Base-by-base conservation (phyloP, 2,113 vertebrate genomes). In the Gallinago jamesoni region DNA sequence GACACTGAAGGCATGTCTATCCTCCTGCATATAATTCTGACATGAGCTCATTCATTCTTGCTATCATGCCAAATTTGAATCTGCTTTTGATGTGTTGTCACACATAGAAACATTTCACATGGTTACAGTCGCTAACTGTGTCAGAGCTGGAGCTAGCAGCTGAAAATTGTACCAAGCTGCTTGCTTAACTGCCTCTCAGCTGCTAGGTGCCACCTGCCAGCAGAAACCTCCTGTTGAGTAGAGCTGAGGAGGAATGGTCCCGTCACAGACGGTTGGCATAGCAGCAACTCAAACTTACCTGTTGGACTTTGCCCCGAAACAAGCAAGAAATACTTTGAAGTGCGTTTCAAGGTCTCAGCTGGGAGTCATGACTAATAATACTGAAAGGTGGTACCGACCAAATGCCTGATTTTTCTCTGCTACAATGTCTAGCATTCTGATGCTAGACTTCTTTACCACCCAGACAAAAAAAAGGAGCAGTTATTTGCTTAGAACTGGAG, bases 381-480 rank as follows among this genome's bases (percentile, higher is more conserved):
- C 33, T 47, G 60, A 70, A 81, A 87, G 55, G 43, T 28, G 22
- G 31, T n/a, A 52, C 35, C 17, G 16, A 93, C 24, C 4, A 85
- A 68, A 9, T 15, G n/a, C 31, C 2, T 3, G 8, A 63, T 63
- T 57, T 81, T 78, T 37, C 41, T 77, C 64, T 53, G 28, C 30
- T 75, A 35, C 60, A 78, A 10, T 10, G 72, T 47, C 80, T 81
- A 81, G n/a, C 33, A 35, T 89, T 89, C 47, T n/a, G 33, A 94
- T 81, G 37, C 21, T 39, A 39, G 39, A 31, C 35, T 81, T 69
- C 19, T 52, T 81, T 20, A 84, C 52, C n/a, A 89, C 78, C 30
- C 60, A 77, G 28, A 43, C 56, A 81, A 18, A 59, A 95, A 74
- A 95, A 92, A 74, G 31, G 73, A 94, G 86, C 80, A 95, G 89